These are phyloP conservation scores for Spinibarbus caldwelli DNA, from an alignment of 2,797 vertebrate genomes.

Conservation along the genomic window DNA sequence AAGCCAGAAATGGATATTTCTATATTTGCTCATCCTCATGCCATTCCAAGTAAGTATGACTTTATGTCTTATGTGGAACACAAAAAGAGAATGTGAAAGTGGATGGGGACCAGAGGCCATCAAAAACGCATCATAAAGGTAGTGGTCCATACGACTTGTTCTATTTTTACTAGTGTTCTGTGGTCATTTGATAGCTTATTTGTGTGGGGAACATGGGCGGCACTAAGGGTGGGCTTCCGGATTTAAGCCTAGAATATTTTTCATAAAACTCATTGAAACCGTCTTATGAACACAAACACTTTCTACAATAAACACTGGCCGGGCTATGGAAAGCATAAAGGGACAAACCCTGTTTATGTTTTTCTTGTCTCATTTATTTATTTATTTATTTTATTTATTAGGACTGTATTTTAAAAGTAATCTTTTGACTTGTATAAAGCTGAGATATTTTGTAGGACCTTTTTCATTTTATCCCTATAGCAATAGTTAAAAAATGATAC, in stretches of 20 bases:
- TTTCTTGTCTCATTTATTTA: not conserved
- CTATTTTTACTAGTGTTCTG: not conserved
- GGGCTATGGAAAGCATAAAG: not conserved
- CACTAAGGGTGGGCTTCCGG: not conserved
- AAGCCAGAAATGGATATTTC: not conserved
- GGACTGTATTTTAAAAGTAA: not conserved
- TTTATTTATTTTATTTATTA: not conserved
- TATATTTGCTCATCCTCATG: not conserved
- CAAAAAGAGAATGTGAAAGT: not conserved
- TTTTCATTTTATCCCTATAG: not conserved
- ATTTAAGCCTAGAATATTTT: too few species aligned
- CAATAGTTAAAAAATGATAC: not conserved
- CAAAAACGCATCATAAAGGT: not conserved
- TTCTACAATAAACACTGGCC: not conserved
- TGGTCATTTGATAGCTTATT: not conserved
- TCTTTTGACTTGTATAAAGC: not conserved
- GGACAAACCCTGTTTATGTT: not conserved
- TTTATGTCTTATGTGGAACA: not conserved
- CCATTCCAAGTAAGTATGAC: not conserved
- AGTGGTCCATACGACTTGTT: not conserved
- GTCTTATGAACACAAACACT: not conserved
- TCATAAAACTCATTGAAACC: not conserved
- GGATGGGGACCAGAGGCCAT: not conserved
- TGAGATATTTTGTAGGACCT: not conserved
- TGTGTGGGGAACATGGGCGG: not conserved